Conservation (phyloP, 1,140 invertebrate species). For the Ectropis grisescens region DNA sequence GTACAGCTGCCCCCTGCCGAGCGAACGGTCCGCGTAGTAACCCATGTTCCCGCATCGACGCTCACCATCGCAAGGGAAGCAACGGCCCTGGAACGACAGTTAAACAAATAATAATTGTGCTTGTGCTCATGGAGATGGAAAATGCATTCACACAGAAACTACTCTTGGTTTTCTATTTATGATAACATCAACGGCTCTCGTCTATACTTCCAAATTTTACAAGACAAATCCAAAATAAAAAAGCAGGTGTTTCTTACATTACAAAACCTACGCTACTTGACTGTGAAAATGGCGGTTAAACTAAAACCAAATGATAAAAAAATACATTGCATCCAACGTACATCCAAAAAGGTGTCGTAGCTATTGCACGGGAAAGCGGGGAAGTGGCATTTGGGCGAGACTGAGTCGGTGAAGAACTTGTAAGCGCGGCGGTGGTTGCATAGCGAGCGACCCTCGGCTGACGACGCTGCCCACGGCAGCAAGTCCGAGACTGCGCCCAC, state of each 20-base stretch:
- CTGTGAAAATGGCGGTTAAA: no score
- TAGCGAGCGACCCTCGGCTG: conserved; percentile 87
- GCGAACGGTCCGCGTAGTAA: conserved; percentile 88
- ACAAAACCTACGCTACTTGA: no score
- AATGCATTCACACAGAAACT: no score
- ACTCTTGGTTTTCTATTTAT: no score
- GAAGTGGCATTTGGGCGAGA: conserved; percentile 90
- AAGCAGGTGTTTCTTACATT: no score
- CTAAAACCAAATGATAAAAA: no score
- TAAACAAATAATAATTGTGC: no score
- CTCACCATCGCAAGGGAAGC: conserved; percentile 71
- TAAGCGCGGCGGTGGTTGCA: conserved; percentile 94
- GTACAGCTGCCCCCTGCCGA: conserved; percentile 86
- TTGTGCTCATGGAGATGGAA: no score
- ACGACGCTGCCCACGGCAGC: conserved; percentile 81
- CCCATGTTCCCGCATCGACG: conserved; percentile 91
- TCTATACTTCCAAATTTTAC: no score
- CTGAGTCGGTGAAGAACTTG: conserved; percentile 93
- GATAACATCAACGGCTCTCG: no score
- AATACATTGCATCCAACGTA: no score
- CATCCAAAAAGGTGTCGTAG: conserved; percentile 87
- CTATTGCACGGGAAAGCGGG: conserved; percentile 89
- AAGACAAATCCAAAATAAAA: no score
- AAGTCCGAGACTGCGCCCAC: conserved; percentile 92
- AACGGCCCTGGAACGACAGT: conserved; percentile 69